A percentile compares a stretch with the other conserved stretches of the same genome.
phyloP scores from a whole-genome alignment of 2,888 invertebrate species.

The Bruchidius siliquastri region DNA sequence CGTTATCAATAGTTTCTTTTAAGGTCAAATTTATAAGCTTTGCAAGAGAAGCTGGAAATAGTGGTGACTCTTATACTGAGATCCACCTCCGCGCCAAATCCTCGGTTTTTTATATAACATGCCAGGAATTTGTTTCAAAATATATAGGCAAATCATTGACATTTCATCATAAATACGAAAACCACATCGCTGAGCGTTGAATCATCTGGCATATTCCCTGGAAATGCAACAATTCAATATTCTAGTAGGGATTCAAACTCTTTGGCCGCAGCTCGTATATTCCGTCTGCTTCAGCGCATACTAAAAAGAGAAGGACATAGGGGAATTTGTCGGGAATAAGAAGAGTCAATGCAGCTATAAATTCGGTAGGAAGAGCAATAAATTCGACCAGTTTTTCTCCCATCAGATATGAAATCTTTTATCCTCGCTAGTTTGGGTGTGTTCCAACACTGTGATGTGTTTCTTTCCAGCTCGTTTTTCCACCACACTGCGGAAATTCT shows the following conservation, averaged over 20 bases:
- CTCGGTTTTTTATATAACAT: too few species aligned
- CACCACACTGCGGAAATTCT: neutral
- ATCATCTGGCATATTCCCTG: too few species aligned
- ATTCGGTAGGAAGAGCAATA: constrained; percentile 43
- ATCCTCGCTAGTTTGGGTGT: neutral
- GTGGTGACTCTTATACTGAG: too few species aligned
- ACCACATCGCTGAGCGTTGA: too few species aligned
- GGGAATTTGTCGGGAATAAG: neutral
- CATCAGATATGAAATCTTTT: neutral
- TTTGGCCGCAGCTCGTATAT: neutral
- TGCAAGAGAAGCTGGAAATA: too few species aligned
- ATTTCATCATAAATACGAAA: too few species aligned
- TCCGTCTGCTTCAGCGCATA: neutral
- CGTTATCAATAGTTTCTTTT: too few species aligned
- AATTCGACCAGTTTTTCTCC: constrained; percentile 42
- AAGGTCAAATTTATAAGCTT: too few species aligned
- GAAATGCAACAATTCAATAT: neutral
- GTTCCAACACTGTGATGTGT: neutral
- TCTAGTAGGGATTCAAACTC: neutral
- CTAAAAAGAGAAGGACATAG: neutral
- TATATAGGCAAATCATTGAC: too few species aligned
- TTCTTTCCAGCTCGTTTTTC: neutral
- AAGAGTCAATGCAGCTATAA: constrained; percentile 38
- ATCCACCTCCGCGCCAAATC: too few species aligned
- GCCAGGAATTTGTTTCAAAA: too few species aligned